phyloP scores from a whole-genome alignment of 2,797 vertebrate genomes.

The Thamnophis elegans region DNA sequence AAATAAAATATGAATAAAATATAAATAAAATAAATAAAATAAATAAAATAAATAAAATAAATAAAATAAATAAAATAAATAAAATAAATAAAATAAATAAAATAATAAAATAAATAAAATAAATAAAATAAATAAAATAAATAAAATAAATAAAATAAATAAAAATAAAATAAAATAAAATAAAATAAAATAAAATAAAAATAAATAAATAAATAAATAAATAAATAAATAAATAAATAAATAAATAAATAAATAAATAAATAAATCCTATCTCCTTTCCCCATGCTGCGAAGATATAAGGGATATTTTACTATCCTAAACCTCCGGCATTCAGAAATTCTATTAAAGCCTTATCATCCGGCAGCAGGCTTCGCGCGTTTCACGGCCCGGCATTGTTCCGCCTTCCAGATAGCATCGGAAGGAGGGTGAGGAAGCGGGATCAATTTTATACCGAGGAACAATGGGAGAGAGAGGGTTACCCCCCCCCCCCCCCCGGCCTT shows the following conservation, averaged over 20 bases:
- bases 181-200: too few relatives aligned
- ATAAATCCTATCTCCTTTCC: constrained; percentile 83
- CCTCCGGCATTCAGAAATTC: constrained; percentile 92
- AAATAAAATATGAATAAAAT: too few relatives aligned
- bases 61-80: too few relatives aligned
- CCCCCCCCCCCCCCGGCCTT: neutral
- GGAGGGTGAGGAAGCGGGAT: constrained; percentile 77
- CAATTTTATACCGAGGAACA: constrained; percentile 78
- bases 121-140: too few relatives aligned
- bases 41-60: too few relatives aligned
- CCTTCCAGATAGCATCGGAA: constrained; percentile 84
- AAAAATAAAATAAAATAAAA: too few relatives aligned
- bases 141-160: too few relatives aligned
- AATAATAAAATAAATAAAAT: too few relatives aligned
- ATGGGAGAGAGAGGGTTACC: constrained; percentile 16
- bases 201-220: constrained; percentile 30
- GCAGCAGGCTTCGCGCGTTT: constrained; percentile 84
- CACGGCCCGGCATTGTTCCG: constrained; percentile 86
- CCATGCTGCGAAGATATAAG: constrained; percentile 76
- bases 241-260: constrained; percentile 49
- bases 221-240: too few relatives aligned
- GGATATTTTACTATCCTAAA: constrained; percentile 91
- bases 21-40: too few relatives aligned
- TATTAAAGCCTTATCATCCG: constrained; percentile 95
- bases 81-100: too few relatives aligned